These are phyloP conservation scores for Zaprionus inermis DNA, from an alignment of 1,140 invertebrate genomes.

Conservation along the genomic window DNA sequence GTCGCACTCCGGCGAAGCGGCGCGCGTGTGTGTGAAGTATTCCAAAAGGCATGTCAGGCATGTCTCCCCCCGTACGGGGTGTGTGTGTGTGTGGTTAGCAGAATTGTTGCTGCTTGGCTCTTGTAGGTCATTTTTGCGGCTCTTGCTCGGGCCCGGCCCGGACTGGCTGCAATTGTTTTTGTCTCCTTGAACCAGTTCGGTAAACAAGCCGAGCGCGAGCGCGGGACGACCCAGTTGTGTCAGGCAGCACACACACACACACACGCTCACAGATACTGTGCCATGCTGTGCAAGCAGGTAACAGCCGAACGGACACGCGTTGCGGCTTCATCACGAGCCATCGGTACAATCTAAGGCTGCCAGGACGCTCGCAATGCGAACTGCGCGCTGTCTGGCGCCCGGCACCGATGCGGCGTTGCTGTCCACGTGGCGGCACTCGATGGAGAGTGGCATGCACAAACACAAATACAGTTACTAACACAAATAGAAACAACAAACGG, in stretches of 20 bases:
- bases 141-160: not conserved
- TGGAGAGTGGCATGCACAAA: not conserved
- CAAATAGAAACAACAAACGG: slow-evolving; percentile 49
- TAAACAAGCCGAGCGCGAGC: slow-evolving; percentile 36
- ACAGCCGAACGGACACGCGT: slow-evolving; percentile 47
- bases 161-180: slow-evolving; percentile 66
- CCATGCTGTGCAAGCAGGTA: slow-evolving; percentile 25
- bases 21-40: slow-evolving; percentile 40
- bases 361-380: slow-evolving; percentile 38
- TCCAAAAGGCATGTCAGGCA: slow-evolving; percentile 41
- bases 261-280: slow-evolving; percentile 21
- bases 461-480: slow-evolving; percentile 22
- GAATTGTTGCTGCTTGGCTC: slow-evolving; percentile 57
- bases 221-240: slow-evolving; percentile 63
- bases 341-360: slow-evolving; percentile 43
- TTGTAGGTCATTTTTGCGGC: slow-evolving; percentile 70
- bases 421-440: slow-evolving; percentile 27
- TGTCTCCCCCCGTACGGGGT: not conserved
- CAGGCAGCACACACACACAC: slow-evolving; percentile 39
- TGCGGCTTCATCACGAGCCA: slow-evolving; percentile 43
- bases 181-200: slow-evolving; percentile 80
- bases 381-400: not conserved
- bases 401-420: not conserved
- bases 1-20: slow-evolving; percentile 50
- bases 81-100: slow-evolving; percentile 48